Evolutionary conservation across 2,797 vertebrate genomes (phyloP).

Genomic region (Hippocampus kuda): DNA sequence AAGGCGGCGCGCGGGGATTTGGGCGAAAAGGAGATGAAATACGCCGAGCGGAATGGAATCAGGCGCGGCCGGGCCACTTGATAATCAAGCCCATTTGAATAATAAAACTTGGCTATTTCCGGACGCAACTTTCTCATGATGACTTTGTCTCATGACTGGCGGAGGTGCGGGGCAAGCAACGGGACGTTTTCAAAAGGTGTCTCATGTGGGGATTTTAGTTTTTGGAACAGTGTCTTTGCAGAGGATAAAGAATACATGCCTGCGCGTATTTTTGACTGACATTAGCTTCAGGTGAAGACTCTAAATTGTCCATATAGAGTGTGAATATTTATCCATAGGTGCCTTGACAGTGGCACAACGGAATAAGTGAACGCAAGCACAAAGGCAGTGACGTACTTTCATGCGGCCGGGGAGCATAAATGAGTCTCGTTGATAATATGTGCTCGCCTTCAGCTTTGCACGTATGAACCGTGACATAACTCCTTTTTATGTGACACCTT

Average conservation of each 20-base stretch:
- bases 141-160: slow-evolving; percentile 57
- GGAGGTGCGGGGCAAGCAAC: slow-evolving; percentile 21
- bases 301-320: no score
- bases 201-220: slow-evolving; percentile 4
- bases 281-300: no score
- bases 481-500: slow-evolving; percentile 20
- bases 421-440: no score
- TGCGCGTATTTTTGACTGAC: no score
- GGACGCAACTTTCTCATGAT: slow-evolving; percentile 54
- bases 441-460: background rate
- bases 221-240: no score
- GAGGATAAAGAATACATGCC: no score
- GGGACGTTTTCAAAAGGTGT: no score
- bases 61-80: slow-evolving; percentile 29
- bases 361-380: no score
- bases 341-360: no score
- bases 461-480: slow-evolving; percentile 6
- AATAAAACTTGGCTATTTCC: slow-evolving; percentile 45
- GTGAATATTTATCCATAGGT: no score
- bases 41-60: slow-evolving; percentile 45
- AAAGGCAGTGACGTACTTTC: no score
- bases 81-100: slow-evolving; percentile 36
- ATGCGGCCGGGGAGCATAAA: no score
- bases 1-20: slow-evolving; percentile 43
- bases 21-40: slow-evolving; percentile 50